phyloP scores from a whole-genome alignment of 1,140 invertebrate species.

The Ceratina japonica region DNA sequence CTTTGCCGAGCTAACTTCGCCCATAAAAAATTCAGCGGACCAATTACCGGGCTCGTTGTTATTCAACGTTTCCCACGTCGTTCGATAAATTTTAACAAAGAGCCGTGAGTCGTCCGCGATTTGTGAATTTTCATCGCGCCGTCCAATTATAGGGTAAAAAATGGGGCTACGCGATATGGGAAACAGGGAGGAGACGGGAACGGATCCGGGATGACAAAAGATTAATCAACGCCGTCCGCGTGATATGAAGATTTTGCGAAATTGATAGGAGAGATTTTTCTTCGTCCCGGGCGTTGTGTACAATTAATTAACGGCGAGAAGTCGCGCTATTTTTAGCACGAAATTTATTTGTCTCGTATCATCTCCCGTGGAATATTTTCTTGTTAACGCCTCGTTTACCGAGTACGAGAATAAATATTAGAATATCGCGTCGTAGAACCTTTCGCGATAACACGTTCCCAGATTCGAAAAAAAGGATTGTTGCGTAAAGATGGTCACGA shows the following conservation, averaged over 20 bases:
- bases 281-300: background rate
- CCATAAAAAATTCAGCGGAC: background rate
- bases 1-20: background rate
- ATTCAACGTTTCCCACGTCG: background rate
- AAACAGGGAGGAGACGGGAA: too few species aligned
- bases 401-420: too few species aligned
- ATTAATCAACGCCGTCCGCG: slow-evolving; percentile 11
- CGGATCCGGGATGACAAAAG: slow-evolving; percentile 7
- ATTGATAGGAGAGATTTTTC: slow-evolving; percentile 2
- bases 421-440: too few species aligned
- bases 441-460: too few species aligned
- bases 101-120: background rate
- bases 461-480: too few species aligned
- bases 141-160: background rate
- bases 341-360: background rate
- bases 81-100: background rate
- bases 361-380: too few species aligned
- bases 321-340: background rate
- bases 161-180: background rate
- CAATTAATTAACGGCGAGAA: slow-evolving; percentile 11
- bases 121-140: background rate
- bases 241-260: background rate
- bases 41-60: background rate
- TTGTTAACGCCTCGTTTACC: too few species aligned
- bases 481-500: too few species aligned